Conservation (phyloP, 2,797 vertebrate genomes). For the Melanotaenia maccullochi region DNA sequence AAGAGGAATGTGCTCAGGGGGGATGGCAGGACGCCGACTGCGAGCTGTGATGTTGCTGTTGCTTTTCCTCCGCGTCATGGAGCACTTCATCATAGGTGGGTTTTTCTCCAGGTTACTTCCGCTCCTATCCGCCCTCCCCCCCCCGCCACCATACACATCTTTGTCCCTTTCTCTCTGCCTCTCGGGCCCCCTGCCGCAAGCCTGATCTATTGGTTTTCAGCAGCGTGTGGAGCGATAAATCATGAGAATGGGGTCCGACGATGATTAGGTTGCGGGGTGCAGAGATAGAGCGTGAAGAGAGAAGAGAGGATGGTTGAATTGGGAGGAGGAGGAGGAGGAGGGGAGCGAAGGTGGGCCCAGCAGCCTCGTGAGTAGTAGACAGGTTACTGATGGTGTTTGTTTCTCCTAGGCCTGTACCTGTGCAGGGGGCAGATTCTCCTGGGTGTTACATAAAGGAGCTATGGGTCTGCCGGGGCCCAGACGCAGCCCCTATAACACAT, state of each 20-base stretch:
- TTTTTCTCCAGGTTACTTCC: slow-evolving; percentile 81
- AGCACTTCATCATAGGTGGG: slow-evolving; percentile 91
- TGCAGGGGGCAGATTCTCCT: slow-evolving; percentile 76
- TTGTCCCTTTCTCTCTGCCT: slow-evolving; percentile 68
- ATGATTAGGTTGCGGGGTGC: slow-evolving; percentile 87
- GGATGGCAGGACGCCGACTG: slow-evolving; percentile 66
- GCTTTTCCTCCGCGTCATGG: slow-evolving; percentile 78
- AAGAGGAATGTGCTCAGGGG: slow-evolving; percentile 61
- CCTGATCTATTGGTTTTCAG: slow-evolving; percentile 94
- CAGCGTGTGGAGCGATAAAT: slow-evolving; percentile 92
- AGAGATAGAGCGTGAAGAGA: slow-evolving; percentile 50
- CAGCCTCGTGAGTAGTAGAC: slow-evolving; percentile 80
- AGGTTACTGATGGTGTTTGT: slow-evolving; percentile 95
- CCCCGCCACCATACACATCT: slow-evolving; percentile 71
- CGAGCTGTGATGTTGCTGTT: slow-evolving; percentile 72
- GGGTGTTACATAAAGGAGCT: slow-evolving; percentile 80
- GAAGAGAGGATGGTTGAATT: slow-evolving; percentile 60
- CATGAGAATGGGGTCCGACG: slow-evolving; percentile 91
- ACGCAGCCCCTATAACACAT: slow-evolving; percentile 66
- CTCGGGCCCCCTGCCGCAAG: slow-evolving; percentile 81
- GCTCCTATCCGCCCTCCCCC: slow-evolving; percentile 66
- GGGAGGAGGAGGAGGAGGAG: slow-evolving; percentile 29
- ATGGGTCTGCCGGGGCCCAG: slow-evolving; percentile 68
- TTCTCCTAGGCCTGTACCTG: slow-evolving; percentile 80
- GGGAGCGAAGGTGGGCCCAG: slow-evolving; percentile 55